Evolutionary conservation across 2,888 invertebrate species (phyloP), one percentile per base, ranked within the genome.

Genomic region (Oxystoma pomonae): DNA sequence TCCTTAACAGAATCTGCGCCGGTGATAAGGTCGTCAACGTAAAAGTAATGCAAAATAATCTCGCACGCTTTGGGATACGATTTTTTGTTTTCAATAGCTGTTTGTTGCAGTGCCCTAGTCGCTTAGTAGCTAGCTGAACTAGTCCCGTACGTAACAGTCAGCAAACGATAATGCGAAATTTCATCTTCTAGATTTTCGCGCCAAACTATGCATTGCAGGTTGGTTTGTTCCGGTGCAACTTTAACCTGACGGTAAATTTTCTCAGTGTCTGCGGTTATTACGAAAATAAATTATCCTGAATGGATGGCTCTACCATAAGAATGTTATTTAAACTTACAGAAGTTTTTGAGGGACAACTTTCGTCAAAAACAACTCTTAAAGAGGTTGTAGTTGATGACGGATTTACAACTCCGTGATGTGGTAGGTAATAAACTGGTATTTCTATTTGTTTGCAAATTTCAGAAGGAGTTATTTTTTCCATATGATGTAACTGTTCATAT

Each of bases 311-410:
- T 12, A 63, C 64, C 56, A 17, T 55, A 18, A 55, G 59, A 2
- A 59, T 49, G 17, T 64, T 56, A 52, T 64, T 58, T n/a, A 64
- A 35, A 0, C 58, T 62, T 19, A 62, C 16, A 12, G 59, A 61
- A n/a, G 55, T 52, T 16, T 18, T 19, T 1, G 64, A 52, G 16
- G 56, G 12, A n/a, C 12, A 9, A 50, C 50, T 50, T 12, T 9
- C 50, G 50, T 50, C 50, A 50, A 50, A 50, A 58, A 62, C 61
- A 16, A 64, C 64, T 1, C 64, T 21, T 35, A 19, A 49, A n/a
- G 59, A 58, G 16, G 64, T 64, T n/a, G 61, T 64, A 7, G 57
- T 7, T 20, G 55, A 56, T 19, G 3, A 17, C 5, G 55, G 22
- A 9, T 60, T 60, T 9, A 60, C n/a, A 12, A 50, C 61, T 17